Evolutionary conservation across 2,797 vertebrate genomes (phyloP), one percentile per base, ranked within the genome.

Genomic region (Pempheris klunzingeri): DNA sequence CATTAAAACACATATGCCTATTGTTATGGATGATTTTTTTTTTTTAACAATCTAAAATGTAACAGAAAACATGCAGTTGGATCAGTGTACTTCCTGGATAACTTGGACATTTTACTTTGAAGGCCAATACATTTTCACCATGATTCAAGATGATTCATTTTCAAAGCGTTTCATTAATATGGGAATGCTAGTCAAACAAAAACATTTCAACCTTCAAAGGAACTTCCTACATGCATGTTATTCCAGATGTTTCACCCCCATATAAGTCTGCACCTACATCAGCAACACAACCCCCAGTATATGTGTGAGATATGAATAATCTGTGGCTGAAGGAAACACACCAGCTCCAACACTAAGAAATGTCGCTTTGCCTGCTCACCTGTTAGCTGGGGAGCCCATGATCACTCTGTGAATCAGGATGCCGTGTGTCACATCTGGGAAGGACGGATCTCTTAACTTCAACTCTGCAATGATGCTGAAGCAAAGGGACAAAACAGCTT

Each of bases 341-440:
- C 46, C 1, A 26, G 7, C 14, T 50, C 24, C 10, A 52, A 58
- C 1, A 28, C 32, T 32, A 14, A 18, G 3, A 34, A 32, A 34
- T 10, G 18, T 20, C 2, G 0, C 1, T 32, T 26, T 0, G 2
- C 47, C n/a, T 53, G 41, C 71, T 85, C 76, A 98, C 98, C 96
- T 96, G 83, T 95, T 89, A 10, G 98, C 97, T 0, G 98, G 98
- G 34, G 97, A 99, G 73, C 97, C 97, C 0, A 90, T 82, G 90
- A 97, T 98, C 74, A 99, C 96, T 85, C 91, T 96, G 89, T 97
- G 97, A 86, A 99, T 99, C 50, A 99, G 94, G 80, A 99, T 94
- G 1, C 98, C 98, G 0, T 97, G 94, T 20, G 95, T 94, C 66
- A 99, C 95, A 0, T 98, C 96, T 0, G 97, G 96, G 80, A 99